Percentiles rank a stretch among this genome's conserved stretches.
Evolutionary conservation across 2,113 vertebrate genomes (phyloP).

Genomic region (Lepus americanus): DNA sequence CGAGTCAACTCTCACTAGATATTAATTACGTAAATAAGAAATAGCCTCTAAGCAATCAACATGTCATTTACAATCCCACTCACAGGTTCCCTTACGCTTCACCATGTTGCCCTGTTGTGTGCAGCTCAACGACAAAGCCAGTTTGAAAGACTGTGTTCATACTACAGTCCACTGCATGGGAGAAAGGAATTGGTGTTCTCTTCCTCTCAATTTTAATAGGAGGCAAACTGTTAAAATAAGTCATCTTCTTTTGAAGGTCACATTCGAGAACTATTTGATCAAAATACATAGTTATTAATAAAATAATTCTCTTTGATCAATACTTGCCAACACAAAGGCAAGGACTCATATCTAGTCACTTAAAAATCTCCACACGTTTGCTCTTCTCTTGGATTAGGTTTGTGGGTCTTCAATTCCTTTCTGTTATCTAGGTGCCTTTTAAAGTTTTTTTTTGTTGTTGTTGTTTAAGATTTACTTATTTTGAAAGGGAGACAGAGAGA

Average conservation of each 20-base stretch:
- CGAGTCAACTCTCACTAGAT: neutral
- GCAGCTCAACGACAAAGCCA: neutral
- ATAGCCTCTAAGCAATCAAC: neutral
- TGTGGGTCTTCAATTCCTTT: conserved; percentile 7
- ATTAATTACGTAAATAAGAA: conserved; percentile 27
- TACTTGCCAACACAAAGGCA: conserved; percentile 13
- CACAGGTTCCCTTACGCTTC: neutral
- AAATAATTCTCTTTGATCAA: conserved; percentile 25
- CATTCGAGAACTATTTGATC: conserved; percentile 45
- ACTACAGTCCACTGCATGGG: neutral
- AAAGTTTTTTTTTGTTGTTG: too few relatives aligned
- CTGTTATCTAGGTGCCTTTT: neutral
- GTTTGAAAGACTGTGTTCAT: conserved; percentile 5
- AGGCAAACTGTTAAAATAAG: neutral
- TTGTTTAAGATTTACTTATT: too few relatives aligned
- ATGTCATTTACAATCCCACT: conserved; percentile 12
- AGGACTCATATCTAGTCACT: conserved; percentile 6
- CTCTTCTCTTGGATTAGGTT: neutral
- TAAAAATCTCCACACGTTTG: neutral
- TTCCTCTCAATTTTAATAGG: conserved; percentile 24
- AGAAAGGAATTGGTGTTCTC: neutral
- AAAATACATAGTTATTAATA: neutral
- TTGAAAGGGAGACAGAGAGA: too few relatives aligned
- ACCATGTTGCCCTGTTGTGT: neutral
- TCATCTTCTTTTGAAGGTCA: neutral